phyloP scores from a whole-genome alignment of 2,888 invertebrate genomes.

The Anthrax anthrax region DNA sequence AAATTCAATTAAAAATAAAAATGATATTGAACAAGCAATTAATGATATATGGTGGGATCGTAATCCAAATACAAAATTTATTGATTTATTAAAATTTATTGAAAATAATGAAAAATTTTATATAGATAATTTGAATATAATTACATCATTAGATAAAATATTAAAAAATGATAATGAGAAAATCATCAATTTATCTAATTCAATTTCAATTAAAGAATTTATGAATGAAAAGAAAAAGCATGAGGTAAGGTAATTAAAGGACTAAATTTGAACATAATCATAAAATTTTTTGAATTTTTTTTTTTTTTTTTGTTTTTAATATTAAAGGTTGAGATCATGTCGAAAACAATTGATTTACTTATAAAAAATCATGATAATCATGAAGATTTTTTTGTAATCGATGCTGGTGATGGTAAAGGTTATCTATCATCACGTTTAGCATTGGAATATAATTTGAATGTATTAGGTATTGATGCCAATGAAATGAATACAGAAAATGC shows the following conservation, averaged over 20 bases:
- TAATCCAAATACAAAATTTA: conserved; percentile 15
- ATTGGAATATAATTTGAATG: conserved; percentile 50
- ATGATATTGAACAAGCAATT: conserved; percentile 35
- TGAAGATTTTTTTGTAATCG: conserved; percentile 42
- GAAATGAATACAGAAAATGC: conserved; percentile 52
- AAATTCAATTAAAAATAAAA: conserved; percentile 34
- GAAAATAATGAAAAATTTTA: conserved; percentile 14
- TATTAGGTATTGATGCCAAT: conserved; percentile 71
- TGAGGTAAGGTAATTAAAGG: conserved; percentile 39
- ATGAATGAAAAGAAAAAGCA: conserved; percentile 71
- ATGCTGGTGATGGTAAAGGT: conserved; percentile 83
- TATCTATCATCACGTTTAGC: conserved; percentile 64
- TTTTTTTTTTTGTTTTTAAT: conserved; percentile 2
- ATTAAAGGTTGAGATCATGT: conserved; percentile 46
- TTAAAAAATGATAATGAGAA: neutral
- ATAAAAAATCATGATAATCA: conserved; percentile 9
- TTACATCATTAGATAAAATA: neutral
- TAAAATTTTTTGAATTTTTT: neutral
- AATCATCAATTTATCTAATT: neutral
- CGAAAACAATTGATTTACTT: conserved; percentile 43
- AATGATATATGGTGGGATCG: conserved; percentile 37
- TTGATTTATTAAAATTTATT: conserved; percentile 16
- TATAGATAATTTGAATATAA: conserved; percentile 13
- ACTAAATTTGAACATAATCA: neutral
- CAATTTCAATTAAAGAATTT: conserved; percentile 38